phyloP scores from a whole-genome alignment of 2,888 invertebrate genomes.

The Eledona agricola region DNA sequence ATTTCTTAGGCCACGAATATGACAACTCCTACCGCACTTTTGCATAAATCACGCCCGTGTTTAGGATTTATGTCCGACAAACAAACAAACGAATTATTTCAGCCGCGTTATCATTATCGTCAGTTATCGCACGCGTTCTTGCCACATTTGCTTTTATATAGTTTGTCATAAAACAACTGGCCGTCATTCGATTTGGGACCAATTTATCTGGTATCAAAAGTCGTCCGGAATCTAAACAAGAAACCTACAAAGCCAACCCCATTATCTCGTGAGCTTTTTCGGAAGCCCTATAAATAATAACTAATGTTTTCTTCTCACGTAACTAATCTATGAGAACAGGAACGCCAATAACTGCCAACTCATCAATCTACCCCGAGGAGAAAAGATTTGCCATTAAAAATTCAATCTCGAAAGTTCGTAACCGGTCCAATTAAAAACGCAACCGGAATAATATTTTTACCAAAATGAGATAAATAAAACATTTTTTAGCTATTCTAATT shows the following conservation, averaged over 20 bases:
- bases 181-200: no score
- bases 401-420: slow-evolving; percentile 41
- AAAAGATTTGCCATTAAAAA: slow-evolving; percentile 54
- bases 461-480: no score
- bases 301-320: slow-evolving; percentile 62
- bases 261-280: slow-evolving; percentile 52
- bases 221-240: slow-evolving; percentile 50
- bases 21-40: neutral
- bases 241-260: slow-evolving; percentile 52
- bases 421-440: no score
- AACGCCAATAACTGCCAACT: slow-evolving; percentile 61
- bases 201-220: slow-evolving; percentile 54
- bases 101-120: no score
- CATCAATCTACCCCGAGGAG: slow-evolving; percentile 53
- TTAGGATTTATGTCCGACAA: no score
- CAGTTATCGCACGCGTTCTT: no score
- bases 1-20: slow-evolving; percentile 13
- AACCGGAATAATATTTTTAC: no score
- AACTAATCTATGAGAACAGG: slow-evolving; percentile 61
- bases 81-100: no score
- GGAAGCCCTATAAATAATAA: slow-evolving; percentile 59
- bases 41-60: no score
- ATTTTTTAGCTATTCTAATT: no score
- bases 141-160: no score
- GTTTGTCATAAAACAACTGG: no score